These are phyloP conservation scores for Bufo gargarizans DNA, from an alignment of 2,113 vertebrate species.

Conservation along the genomic window DNA sequence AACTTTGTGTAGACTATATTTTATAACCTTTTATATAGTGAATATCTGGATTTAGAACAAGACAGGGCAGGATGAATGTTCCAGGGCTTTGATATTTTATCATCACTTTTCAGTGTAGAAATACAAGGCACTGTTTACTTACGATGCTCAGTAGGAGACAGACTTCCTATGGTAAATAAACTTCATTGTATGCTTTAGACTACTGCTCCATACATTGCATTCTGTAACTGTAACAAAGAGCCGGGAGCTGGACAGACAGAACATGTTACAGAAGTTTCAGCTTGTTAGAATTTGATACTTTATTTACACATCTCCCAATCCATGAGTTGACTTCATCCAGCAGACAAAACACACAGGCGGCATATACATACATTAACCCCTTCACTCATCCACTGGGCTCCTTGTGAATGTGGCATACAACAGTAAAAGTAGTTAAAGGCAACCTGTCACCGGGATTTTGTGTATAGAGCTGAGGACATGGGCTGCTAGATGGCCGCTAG, in stretches of 20 bases:
- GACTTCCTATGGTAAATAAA: constrained; percentile 39
- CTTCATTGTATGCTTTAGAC: constrained; percentile 29
- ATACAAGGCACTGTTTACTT: neutral
- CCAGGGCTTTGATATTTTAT: constrained; percentile 1
- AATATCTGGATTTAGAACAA: neutral
- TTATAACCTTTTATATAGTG: neutral
- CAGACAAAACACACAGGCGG: constrained; percentile 34
- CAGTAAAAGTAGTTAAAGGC: neutral
- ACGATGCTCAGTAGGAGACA: constrained; percentile 1
- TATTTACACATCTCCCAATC: constrained; percentile 34
- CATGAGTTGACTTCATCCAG: constrained; percentile 24
- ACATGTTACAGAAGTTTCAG: constrained; percentile 1
- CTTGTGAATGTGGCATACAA: neutral
- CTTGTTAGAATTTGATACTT: constrained; percentile 39
- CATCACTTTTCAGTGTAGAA: neutral
- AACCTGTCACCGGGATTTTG: no score
- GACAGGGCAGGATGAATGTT: no score
- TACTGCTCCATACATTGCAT: neutral
- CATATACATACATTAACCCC: neutral
- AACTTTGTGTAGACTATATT: neutral
- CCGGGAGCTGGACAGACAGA: neutral
- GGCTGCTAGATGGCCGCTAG: no score
- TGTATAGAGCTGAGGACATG: no score
- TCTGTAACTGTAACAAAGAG: neutral
- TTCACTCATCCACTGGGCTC: neutral